phyloP scores from a whole-genome alignment of 2,113 vertebrate genomes.

The Leptosomus discolor region DNA sequence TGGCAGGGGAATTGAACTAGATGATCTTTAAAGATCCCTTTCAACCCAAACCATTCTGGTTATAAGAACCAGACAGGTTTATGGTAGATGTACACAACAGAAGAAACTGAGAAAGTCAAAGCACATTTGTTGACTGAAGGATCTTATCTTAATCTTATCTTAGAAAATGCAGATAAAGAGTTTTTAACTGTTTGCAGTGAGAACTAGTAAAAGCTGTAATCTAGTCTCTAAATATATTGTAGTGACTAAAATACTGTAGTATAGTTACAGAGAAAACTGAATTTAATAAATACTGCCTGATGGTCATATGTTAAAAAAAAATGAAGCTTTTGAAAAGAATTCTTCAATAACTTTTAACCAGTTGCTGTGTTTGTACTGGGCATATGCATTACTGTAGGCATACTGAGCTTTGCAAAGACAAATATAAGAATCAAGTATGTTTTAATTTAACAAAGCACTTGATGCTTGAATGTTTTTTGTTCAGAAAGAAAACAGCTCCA shows the following conservation, averaged over 20 bases:
- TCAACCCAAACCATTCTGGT: neutral
- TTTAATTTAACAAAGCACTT: neutral
- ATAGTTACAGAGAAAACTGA: neutral
- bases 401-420: neutral
- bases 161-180: neutral
- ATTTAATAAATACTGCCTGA: neutral
- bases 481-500: neutral
- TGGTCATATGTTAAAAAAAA: neutral
- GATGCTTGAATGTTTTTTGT: neutral
- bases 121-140: neutral
- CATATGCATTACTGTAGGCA: neutral
- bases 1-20: no score
- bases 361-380: neutral
- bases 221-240: neutral
- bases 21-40: neutral
- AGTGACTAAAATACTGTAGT: neutral
- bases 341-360: neutral
- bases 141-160: neutral
- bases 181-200: neutral
- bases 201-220: neutral
- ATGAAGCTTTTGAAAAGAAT: neutral
- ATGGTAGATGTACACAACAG: neutral
- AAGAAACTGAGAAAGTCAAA: neutral
- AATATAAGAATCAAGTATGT: neutral
- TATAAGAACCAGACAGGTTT: neutral